These are phyloP conservation scores for Gerris buenoi DNA, from an alignment of 1,140 invertebrate genomes.

Conservation along the genomic window DNA sequence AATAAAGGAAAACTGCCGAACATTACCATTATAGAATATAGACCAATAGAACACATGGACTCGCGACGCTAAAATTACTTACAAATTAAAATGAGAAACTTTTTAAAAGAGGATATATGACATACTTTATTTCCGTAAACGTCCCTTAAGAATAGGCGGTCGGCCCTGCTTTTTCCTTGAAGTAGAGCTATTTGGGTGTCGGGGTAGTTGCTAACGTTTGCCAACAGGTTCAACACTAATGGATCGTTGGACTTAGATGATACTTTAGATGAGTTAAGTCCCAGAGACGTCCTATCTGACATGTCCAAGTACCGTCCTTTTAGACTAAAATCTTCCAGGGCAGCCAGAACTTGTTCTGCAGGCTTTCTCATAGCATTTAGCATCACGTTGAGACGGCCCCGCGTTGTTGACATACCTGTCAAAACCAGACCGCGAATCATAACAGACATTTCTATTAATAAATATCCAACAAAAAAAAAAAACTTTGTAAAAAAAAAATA, in stretches of 20 bases:
- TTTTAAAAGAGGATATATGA: too few species aligned
- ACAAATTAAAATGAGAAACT: too few species aligned
- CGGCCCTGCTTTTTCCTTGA: neutral
- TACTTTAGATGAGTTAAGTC: neutral
- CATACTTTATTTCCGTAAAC: neutral
- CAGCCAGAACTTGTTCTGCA: neutral
- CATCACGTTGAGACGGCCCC: conserved; percentile 5
- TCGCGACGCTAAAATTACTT: too few species aligned
- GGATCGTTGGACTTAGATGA: neutral
- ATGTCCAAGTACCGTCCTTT: neutral
- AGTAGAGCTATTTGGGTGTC: neutral
- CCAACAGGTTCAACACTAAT: neutral
- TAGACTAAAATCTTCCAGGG: neutral
- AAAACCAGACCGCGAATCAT: neutral
- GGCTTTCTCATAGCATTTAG: conserved; percentile 9
- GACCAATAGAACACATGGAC: too few species aligned
- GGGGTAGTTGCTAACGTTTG: neutral
- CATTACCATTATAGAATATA: too few species aligned
- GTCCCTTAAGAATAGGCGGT: neutral
- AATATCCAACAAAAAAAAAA: too few species aligned
- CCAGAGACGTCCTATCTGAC: neutral
- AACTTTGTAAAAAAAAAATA: too few species aligned
- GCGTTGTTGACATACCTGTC: conserved; percentile 8
- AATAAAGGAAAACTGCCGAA: too few species aligned
- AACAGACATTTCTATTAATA: too few species aligned